phyloP scores from a whole-genome alignment of 2,797 vertebrate species.

The Labeo calbasu region DNA sequence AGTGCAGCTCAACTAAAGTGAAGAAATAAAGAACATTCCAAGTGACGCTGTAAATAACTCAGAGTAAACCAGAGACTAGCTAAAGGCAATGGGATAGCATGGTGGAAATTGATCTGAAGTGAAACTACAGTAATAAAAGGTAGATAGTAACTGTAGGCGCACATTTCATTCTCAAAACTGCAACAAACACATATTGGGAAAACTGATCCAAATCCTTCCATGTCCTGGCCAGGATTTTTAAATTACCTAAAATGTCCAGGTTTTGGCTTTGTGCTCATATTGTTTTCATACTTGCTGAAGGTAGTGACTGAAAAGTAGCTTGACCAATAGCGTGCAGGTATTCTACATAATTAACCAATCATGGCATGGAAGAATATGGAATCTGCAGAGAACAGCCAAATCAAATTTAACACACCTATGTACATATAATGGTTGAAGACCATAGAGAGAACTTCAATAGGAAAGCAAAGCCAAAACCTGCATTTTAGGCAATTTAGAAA shows the following conservation, averaged over 20 bases:
- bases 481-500: not conserved
- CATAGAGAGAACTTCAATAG: not conserved
- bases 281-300: not conserved
- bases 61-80: not conserved
- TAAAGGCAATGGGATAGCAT: not conserved
- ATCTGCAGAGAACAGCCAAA: not conserved
- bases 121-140: not conserved
- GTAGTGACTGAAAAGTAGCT: no score
- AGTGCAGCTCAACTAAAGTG: not conserved
- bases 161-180: not conserved
- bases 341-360: no score
- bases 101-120: not conserved
- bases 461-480: not conserved
- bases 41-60: not conserved
- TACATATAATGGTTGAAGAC: not conserved
- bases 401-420: not conserved
- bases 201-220: not conserved
- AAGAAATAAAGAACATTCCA: not conserved
- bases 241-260: not conserved
- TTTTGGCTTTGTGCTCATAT: not conserved
- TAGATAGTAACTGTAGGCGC: not conserved
- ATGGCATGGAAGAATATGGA: no score
- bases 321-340: no score
- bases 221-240: not conserved
- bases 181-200: not conserved